These are phyloP conservation scores for Megaleporinus macrocephalus DNA, from an alignment of 2,113 vertebrate genomes.

Conservation along the genomic window DNA sequence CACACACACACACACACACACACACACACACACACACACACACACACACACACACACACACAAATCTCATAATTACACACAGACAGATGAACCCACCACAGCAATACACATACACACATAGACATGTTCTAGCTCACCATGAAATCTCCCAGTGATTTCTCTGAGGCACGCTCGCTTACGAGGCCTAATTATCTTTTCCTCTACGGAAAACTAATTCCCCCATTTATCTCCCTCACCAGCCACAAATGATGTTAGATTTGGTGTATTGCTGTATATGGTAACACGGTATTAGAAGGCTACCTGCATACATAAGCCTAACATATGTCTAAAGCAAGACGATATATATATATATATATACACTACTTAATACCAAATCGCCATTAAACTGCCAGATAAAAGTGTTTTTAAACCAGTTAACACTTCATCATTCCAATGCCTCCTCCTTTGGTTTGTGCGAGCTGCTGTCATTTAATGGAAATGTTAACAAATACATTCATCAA, in stretches of 20 bases:
- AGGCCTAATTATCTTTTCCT: conserved; percentile 32
- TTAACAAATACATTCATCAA: too few relatives aligned
- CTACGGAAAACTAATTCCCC: conserved; percentile 6
- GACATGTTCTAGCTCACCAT: conserved; percentile 18
- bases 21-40: not conserved
- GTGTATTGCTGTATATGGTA: not conserved
- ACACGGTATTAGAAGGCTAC: not conserved
- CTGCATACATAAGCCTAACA: not conserved
- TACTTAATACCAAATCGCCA: too few relatives aligned
- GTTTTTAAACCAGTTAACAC: too few relatives aligned
- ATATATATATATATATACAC: too few relatives aligned
- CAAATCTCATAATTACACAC: not conserved
- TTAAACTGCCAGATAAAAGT: too few relatives aligned
- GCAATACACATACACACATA: not conserved
- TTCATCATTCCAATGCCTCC: too few relatives aligned
- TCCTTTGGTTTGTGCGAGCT: too few relatives aligned
- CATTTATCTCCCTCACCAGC: not conserved
- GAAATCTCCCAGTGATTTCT: conserved; percentile 18
- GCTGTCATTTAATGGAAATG: too few relatives aligned
- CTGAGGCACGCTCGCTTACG: not conserved
- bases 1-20: not conserved
- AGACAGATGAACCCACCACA: too few relatives aligned
- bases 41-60: too few relatives aligned
- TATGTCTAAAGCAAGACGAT: too few relatives aligned
- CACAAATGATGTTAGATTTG: not conserved